Evolutionary conservation across 2,888 invertebrate genomes (phyloP), one percentile per base, ranked within the genome.

Genomic region (Drosophila mercatorum): DNA sequence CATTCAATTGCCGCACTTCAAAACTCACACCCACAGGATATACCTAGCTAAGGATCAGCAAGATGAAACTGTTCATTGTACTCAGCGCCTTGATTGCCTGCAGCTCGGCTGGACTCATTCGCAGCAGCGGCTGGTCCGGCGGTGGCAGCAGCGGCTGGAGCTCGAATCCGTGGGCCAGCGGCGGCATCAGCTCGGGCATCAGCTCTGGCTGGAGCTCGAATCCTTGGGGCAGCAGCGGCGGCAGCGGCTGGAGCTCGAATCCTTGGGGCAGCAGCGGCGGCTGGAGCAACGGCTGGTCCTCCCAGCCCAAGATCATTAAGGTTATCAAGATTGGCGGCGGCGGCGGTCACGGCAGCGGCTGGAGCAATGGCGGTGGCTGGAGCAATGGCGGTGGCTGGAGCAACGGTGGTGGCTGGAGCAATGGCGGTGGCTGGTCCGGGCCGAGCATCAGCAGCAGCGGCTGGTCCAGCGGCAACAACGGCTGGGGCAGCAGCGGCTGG

Each of bases 11-110:
- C 51, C 43, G 65, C 57, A 75, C 80, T 72, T 73, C 52, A 68
- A 72, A 55, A 66, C 57, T 40, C 60, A 67, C 53, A 68, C 60
- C 44, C 38, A 47, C 36, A 36, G 64, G 53, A 70, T 38, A n/a
- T 2, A 11, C 8, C 44, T 34, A 28, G 6, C 41, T 28, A n/a
- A 31, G 38, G 26, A 49, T 8, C 41, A 28, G 28, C 11, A 81
- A 67, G 55, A 90, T 90, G 91, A 90, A 89, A 73, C 56, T 91
- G 22, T 71, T 89, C n/a, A 61, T 91, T 46, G 75, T 89, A 57
- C 65, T 91, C 55, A 81, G 83, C 64, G 90, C 81, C 2, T 47
- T 89, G 71, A 72, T 91, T 62, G 92, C 83, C 59, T 81, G 70
- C 44, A 75, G 73, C 38, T 87, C 89, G 68, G 81, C 57, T 44